Base-by-base conservation (phyloP, 2,113 vertebrate genomes). In the Psephotus haematonotus region DNA sequence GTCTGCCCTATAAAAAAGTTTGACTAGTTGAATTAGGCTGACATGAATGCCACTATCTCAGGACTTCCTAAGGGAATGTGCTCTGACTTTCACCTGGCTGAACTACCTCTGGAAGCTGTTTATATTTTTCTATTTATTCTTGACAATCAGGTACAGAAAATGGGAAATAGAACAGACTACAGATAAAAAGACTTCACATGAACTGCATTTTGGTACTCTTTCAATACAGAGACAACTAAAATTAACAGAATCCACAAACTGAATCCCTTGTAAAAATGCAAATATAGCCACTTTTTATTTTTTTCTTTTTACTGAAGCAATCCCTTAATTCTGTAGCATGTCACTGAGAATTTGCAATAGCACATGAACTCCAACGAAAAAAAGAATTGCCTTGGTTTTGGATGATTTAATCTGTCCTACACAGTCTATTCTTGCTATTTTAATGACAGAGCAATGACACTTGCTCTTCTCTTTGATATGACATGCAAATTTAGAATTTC, bases 101-200 rank as follows among this genome's bases (percentile, higher is more conserved):
- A 92, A 46, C 41, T 87, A 52, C 67, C 82, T 35, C 25, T 93
- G 60, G 74, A 89, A 77, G 31, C 46, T 85, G 65, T 59, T 93
- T 69, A 53, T 94, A 59, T 64, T 86, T 92, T 95, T 81, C 27
- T 69, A n/a, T 92, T 70, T 63, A 13, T 78, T 91, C 82, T 70
- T 94, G 43, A 84, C 81, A 82, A 78, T 33, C 47, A 41, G 22
- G 13, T 33, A 41, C 20, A 81, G 53, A 86, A 95, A 65, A 92
- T 19, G 22, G 33, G 83, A 86, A n/a, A 41, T 41, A 23, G 13
- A 86, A 64, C 55, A 46, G 69, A 71, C 29, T 63, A 35, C 19
- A 89, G 65, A 80, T 65, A 57, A 80, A 90, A 88, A 62, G 7
- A 35, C 18, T 82, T 74, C 35, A 81, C 0, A 0, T 6, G 75